Percentiles rank a stretch among this genome's conserved stretches.
These are phyloP conservation scores for Hydropotes inermis DNA, from an alignment of 2,113 vertebrate genomes.

Conservation along the genomic window DNA sequence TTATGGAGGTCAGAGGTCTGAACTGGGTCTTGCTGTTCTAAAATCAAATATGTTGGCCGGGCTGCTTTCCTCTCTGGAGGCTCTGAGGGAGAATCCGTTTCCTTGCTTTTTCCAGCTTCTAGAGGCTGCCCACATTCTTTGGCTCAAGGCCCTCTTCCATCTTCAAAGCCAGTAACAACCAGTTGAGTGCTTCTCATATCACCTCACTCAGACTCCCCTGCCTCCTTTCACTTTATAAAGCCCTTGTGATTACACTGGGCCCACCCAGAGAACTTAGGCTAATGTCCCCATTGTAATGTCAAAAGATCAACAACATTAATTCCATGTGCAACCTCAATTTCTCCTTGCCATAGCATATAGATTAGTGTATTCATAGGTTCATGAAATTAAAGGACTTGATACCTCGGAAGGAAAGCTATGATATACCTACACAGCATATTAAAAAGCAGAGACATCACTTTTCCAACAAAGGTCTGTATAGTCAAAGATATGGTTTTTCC, in stretches of 20 bases:
- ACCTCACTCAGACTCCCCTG: neutral
- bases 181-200: neutral
- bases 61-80: neutral
- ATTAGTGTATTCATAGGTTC: neutral
- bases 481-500: neutral
- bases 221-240: neutral
- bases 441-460: neutral
- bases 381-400: neutral
- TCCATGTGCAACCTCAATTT: neutral
- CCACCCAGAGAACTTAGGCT: neutral
- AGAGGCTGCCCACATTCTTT: conserved; percentile 33
- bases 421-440: neutral
- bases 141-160: conserved; percentile 3
- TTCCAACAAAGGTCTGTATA: neutral
- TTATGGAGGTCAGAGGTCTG: neutral
- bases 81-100: conserved; percentile 29
- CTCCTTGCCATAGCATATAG: neutral
- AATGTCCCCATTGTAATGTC: neutral
- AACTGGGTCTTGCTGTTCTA: neutral
- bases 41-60: neutral
- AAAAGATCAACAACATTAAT: neutral
- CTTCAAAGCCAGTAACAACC: conserved; percentile 32
- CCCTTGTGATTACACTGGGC: neutral
- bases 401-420: neutral
- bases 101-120: conserved; percentile 17